Evolutionary conservation across 2,113 vertebrate genomes (phyloP).

Genomic region (Hypomesus transpacificus): DNA sequence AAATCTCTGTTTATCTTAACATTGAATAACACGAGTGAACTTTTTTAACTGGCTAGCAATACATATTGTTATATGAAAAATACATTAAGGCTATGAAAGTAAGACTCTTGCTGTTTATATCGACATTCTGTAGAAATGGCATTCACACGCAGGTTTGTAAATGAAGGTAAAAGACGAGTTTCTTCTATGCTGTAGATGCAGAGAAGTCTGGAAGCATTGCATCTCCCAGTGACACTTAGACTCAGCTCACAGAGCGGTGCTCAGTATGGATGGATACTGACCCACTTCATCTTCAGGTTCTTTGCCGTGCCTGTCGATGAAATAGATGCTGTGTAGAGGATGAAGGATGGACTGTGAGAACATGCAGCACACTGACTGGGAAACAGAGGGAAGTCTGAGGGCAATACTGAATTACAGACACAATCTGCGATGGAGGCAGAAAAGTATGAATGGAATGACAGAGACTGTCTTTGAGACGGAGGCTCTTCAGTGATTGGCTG

Average conservation of each 20-base stretch:
- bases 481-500: constrained; percentile 11
- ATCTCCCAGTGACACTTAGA: not conserved
- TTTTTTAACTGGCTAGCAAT: constrained; percentile 5
- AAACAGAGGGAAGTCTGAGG: constrained; percentile 1
- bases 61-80: constrained; percentile 21
- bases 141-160: constrained; percentile 28
- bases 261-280: constrained; percentile 31
- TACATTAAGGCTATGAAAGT: constrained; percentile 48
- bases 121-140: constrained; percentile 15
- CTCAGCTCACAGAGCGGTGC: constrained; percentile 35
- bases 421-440: not conserved
- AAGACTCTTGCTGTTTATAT: constrained; percentile 35
- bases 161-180: constrained; percentile 34
- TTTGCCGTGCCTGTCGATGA: constrained; percentile 7
- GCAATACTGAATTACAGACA: not conserved
- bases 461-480: constrained; percentile 24
- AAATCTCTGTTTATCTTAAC: constrained; percentile 16
- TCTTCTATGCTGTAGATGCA: constrained; percentile 38
- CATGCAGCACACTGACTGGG: not conserved
- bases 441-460: constrained; percentile 41
- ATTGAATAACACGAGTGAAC: constrained; percentile 11
- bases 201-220: constrained; percentile 19
- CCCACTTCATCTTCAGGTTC: constrained; percentile 2
- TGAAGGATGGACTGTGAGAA: too few species aligned
- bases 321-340: not conserved